These are phyloP conservation scores for Pseudococcus viburni DNA, from an alignment of 2,888 invertebrate species.

Conservation along the genomic window DNA sequence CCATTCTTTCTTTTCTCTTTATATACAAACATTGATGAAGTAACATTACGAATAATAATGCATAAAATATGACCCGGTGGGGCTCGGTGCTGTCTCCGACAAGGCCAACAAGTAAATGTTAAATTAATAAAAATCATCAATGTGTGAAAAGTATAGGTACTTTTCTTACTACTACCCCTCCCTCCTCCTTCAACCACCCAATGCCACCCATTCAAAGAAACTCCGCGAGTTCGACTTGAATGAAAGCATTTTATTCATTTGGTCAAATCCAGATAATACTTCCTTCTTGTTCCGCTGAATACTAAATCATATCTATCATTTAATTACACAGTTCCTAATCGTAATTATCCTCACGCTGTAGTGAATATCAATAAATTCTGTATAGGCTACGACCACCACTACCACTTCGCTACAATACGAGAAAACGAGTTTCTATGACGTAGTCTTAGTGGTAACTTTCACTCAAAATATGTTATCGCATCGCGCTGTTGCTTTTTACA, in stretches of 20 bases:
- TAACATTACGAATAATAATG: too few relatives aligned
- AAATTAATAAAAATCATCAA: too few relatives aligned
- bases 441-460: background rate
- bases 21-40: too few relatives aligned
- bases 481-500: background rate
- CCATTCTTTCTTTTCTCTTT: too few relatives aligned
- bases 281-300: background rate
- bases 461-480: conserved; percentile 9
- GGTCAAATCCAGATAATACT: background rate
- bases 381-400: background rate
- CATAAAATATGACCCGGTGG: too few relatives aligned
- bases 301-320: background rate
- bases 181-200: too few relatives aligned
- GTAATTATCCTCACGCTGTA: background rate
- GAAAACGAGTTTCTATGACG: conserved; percentile 1
- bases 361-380: background rate
- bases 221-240: too few relatives aligned
- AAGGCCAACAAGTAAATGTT: too few relatives aligned
- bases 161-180: too few relatives aligned
- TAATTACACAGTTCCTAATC: background rate
- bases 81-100: too few relatives aligned
- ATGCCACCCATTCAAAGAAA: too few relatives aligned
- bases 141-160: too few relatives aligned
- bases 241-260: background rate
- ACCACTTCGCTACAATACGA: background rate